Percentiles rank a stretch among this genome's conserved stretches.
These are phyloP conservation scores for Zeus faber DNA, from an alignment of 2,113 vertebrate species.

Conservation along the genomic window DNA sequence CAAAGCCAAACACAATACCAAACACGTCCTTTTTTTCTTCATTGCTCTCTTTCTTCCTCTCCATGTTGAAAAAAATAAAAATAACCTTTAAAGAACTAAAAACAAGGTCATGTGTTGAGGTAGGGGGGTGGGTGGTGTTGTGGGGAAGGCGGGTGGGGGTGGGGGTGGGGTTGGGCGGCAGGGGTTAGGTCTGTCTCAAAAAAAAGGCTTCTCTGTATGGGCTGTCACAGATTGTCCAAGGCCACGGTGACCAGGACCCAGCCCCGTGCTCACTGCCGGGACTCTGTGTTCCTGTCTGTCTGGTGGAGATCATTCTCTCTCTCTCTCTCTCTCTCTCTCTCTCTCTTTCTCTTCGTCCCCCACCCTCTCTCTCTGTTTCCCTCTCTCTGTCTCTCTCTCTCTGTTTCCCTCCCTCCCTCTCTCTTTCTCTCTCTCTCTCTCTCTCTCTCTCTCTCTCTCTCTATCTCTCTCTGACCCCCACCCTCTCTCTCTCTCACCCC, in stretches of 20 bases:
- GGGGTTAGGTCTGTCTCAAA: constrained; percentile 15
- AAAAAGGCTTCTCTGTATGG: constrained; percentile 53
- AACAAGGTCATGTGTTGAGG: constrained; percentile 64
- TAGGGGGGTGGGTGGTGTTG: constrained; percentile 31
- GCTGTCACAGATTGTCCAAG: constrained; percentile 67
- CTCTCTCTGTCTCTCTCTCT: constrained; percentile 1
- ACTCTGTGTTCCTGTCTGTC: constrained; percentile 60
- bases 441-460: constrained; percentile 14
- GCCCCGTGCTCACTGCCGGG: constrained; percentile 38
- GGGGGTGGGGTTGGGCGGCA: constrained; percentile 49
- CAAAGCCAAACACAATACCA: constrained; percentile 19
- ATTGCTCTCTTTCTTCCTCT: constrained; percentile 17
- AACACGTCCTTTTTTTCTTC: constrained; percentile 11
- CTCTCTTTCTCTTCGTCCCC: constrained; percentile 9
- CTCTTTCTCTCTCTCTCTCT: background rate
- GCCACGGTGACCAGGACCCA: constrained; percentile 76
- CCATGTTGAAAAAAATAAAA: constrained; percentile 20
- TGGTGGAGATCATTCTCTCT: constrained; percentile 49
- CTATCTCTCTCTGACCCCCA: background rate
- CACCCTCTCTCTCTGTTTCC: constrained; percentile 6
- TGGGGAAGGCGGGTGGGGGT: background rate
- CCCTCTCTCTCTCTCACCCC: constrained; percentile 10
- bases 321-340: constrained; percentile 15
- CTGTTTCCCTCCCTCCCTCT: constrained; percentile 1
- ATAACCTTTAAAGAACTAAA: too few species aligned